Conservation (phyloP, 2,797 vertebrate genomes). For the Lophotriccus pileatus region DNA sequence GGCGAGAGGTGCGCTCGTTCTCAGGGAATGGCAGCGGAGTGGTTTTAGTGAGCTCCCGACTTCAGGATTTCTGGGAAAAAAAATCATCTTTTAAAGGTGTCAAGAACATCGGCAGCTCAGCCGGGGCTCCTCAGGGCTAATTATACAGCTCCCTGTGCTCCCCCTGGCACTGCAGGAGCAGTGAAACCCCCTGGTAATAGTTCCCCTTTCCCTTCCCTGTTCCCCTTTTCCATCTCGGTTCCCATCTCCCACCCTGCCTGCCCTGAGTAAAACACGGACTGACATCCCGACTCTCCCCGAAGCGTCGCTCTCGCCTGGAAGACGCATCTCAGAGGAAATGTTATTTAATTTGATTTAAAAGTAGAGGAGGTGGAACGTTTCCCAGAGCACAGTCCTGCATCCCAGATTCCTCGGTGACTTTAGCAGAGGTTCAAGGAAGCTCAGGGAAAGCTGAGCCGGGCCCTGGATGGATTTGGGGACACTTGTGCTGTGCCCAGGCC, state of each 20-base stretch:
- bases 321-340: not conserved
- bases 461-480: not conserved
- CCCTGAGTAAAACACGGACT: accelerated
- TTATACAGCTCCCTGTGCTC: not conserved
- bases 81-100: not conserved
- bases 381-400: not conserved
- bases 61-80: not conserved
- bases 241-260: not conserved
- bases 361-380: not conserved
- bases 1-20: accelerated
- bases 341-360: not conserved
- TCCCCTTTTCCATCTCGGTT: not conserved
- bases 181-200: not conserved
- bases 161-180: not conserved
- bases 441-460: not conserved
- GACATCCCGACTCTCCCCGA: accelerated
- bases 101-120: not conserved
- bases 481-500: accelerated
- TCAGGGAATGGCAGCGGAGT: accelerated
- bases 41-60: accelerated
- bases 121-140: not conserved
- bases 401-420: not conserved
- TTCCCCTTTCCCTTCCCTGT: not conserved
- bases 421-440: not conserved
- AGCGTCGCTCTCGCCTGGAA: not conserved